Evolutionary conservation across 2,888 invertebrate species (phyloP).

Genomic region (Tubiluchus corallicola): DNA sequence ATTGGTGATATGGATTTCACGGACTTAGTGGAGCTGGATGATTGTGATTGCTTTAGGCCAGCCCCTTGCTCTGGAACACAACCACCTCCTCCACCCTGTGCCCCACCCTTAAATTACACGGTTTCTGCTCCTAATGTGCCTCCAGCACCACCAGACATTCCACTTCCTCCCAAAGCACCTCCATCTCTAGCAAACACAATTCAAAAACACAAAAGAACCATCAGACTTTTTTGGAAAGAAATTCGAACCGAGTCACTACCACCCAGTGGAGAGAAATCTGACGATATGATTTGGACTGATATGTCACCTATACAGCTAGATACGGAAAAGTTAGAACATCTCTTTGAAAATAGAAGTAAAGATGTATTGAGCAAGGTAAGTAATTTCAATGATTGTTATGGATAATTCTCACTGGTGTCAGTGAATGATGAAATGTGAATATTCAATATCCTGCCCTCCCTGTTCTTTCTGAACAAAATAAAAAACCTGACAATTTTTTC

Average conservation of each 20-base stretch:
- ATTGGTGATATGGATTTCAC: conserved; percentile 89
- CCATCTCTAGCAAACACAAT: conserved; percentile 22
- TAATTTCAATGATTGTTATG: no score
- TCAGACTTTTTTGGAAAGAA: conserved; percentile 95
- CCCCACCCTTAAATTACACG: no score
- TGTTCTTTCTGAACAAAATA: no score
- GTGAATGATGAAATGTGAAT: no score
- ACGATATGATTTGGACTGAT: conserved; percentile 63
- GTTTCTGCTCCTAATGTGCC: no score
- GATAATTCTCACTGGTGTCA: no score
- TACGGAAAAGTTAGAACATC: conserved; percentile 75
- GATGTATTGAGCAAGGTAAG: conserved; percentile 81
- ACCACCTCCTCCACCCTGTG: conserved; percentile 18
- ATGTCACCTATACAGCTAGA: conserved; percentile 65
- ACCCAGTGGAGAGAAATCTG: conserved; percentile 19
- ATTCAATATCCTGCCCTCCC: no score
- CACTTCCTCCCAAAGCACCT: conserved; percentile 33
- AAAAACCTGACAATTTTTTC: no score
- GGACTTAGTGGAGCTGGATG: conserved; percentile 71
- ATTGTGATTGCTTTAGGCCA: conserved; percentile 49
- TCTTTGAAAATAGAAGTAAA: conserved; percentile 90
- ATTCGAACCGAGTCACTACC: conserved; percentile 24
- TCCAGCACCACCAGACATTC: conserved; percentile 19
- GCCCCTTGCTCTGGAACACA: conserved; percentile 49
- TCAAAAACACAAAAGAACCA: conserved; percentile 54